phyloP scores from a whole-genome alignment of 2,113 vertebrate species.

The Mormyrus iriodes region DNA sequence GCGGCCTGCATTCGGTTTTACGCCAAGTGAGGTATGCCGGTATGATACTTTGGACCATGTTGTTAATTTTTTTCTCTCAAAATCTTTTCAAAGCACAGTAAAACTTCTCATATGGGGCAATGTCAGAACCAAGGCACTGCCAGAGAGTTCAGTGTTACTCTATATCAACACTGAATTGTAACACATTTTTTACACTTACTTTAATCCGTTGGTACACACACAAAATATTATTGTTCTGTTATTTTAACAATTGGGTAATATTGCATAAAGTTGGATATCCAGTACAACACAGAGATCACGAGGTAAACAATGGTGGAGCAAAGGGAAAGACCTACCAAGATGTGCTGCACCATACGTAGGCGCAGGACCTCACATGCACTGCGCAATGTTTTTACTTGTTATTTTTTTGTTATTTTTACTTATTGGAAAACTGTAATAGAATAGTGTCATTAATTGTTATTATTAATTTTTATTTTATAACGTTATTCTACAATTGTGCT shows the following conservation, averaged over 20 bases:
- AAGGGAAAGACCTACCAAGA: not conserved
- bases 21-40: too few relatives aligned
- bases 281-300: not conserved
- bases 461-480: not conserved
- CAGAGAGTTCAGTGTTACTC: too few relatives aligned
- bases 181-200: not conserved
- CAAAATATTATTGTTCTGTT: not conserved
- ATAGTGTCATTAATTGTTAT: not conserved
- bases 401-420: not conserved
- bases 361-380: not conserved
- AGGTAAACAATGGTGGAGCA: not conserved
- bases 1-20: not conserved
- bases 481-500: not conserved
- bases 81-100: not conserved
- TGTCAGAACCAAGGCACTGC: too few relatives aligned
- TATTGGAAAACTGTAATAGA: not conserved
- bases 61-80: not conserved
- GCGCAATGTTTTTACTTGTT: not conserved
- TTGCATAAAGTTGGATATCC: not conserved
- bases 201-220: not conserved
- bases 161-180: not conserved
- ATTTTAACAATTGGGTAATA: not conserved
- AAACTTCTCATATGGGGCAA: not conserved
- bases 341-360: not conserved
- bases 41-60: not conserved